Percentiles rank a stretch among this genome's conserved stretches.
Conservation (phyloP, 92 coral and sea anemone genomes). For the Bergia sp. region DNA sequence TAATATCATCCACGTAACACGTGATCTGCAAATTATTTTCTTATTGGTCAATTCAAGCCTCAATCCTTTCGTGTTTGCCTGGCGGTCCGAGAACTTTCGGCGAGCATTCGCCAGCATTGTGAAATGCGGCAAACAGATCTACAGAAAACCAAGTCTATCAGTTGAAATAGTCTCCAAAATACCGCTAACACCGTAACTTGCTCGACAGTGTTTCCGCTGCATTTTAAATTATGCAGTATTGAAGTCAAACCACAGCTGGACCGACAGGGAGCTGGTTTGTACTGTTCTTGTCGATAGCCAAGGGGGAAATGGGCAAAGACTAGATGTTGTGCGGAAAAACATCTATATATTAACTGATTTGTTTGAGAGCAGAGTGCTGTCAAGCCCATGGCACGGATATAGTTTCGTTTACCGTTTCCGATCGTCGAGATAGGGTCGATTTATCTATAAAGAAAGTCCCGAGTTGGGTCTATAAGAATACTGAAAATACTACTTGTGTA, state of each 20-base stretch:
- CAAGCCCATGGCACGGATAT: too few species aligned
- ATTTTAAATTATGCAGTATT: not conserved
- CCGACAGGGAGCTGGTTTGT: too few species aligned
- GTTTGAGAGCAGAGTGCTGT: too few species aligned
- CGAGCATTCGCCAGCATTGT: constrained; percentile 22
- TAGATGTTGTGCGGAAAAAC: too few species aligned
- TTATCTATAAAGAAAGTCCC: too few species aligned
- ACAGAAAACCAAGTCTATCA: not conserved
- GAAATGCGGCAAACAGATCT: not conserved
- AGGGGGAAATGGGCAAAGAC: too few species aligned
- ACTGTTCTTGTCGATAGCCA: too few species aligned
- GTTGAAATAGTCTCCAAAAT: not conserved
- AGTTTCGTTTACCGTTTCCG: too few species aligned
- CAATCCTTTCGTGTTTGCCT: constrained; percentile 31
- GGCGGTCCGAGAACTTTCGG: constrained; percentile 33
- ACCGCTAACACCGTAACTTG: not conserved
- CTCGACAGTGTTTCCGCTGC: not conserved
- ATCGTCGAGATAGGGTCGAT: too few species aligned
- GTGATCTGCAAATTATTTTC: constrained; percentile 7
- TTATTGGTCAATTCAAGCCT: constrained; percentile 27
- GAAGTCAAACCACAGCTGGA: not conserved
- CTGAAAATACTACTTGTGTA: too few species aligned
- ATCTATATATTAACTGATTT: too few species aligned
- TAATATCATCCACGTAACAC: constrained; percentile 16
- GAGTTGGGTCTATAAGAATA: too few species aligned